Percentiles rank a stretch among this genome's conserved stretches.
Evolutionary conservation across 2,797 vertebrate genomes (phyloP).

Genomic region (Pitangus sulphuratus): DNA sequence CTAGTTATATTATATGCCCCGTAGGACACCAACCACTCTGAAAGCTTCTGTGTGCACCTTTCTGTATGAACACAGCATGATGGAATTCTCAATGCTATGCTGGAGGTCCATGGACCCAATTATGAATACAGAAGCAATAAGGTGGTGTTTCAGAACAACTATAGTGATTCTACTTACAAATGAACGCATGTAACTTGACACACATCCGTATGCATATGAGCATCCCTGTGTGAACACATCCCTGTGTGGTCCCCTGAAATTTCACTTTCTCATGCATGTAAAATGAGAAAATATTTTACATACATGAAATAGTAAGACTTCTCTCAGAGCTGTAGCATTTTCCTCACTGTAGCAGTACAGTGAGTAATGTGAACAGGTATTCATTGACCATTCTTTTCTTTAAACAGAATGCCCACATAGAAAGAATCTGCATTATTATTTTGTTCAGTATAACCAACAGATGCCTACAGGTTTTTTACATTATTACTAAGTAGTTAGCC

Average conservation of each 20-base stretch:
- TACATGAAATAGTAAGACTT: not conserved
- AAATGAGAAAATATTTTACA: constrained; percentile 9
- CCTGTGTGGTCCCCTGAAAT: not conserved
- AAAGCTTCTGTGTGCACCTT: not conserved
- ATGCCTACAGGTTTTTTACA: not conserved
- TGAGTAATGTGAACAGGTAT: not conserved
- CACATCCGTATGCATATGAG: not conserved
- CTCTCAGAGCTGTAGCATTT: not conserved
- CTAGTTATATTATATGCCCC: not conserved
- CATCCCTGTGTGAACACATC: not conserved
- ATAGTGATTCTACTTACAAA: not conserved
- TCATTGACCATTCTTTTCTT: not conserved
- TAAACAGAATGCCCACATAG: not conserved
- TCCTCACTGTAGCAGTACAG: not conserved
- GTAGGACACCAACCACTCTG: fast-evolving
- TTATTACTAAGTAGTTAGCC: not conserved
- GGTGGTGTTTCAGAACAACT: not conserved
- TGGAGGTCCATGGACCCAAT: not conserved
- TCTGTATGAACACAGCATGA: not conserved
- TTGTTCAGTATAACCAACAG: not conserved
- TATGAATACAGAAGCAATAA: not conserved
- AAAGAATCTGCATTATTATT: not conserved
- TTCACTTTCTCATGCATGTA: not conserved
- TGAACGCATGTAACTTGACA: not conserved
- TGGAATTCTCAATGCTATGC: not conserved